Conservation (phyloP, 2,888 invertebrate species). For the Strigamia transsilvanica region DNA sequence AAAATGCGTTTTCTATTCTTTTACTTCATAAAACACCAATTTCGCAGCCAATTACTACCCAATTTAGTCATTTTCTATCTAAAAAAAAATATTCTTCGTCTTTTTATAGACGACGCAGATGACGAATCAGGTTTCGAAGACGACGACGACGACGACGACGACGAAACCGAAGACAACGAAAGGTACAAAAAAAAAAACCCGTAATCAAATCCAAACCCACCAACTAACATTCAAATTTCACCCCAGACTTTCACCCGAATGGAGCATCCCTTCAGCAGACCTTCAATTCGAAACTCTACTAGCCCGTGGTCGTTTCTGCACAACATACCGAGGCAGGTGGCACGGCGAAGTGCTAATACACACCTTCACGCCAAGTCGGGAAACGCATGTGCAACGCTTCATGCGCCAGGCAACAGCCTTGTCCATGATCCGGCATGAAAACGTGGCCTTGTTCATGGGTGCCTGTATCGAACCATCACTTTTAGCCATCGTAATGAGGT, state of each 20-base stretch:
- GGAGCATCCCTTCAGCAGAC: constrained; percentile 63
- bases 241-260: constrained; percentile 59
- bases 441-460: constrained; percentile 65
- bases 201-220: background rate
- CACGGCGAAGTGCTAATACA: constrained; percentile 66
- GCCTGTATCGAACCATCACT: constrained; percentile 62
- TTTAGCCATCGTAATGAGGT: constrained; percentile 65
- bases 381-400: constrained; percentile 57
- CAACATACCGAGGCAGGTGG: constrained; percentile 65
- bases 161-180: background rate
- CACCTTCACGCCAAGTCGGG: constrained; percentile 59
- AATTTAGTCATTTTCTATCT: no score
- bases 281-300: constrained; percentile 62
- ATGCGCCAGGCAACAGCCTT: constrained; percentile 61
- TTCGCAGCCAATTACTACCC: no score
- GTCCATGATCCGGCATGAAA: constrained; percentile 64
- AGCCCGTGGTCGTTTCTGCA: constrained; percentile 60
- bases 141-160: constrained; percentile 54
- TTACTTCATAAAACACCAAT: no score
- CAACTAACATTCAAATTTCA: background rate
- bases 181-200: background rate
- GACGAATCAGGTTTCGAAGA: constrained; percentile 57
- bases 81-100: no score
- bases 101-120: constrained; percentile 53
- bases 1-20: no score